A percentile compares a stretch with the other conserved stretches of the same genome.
Conservation (phyloP, 2,888 invertebrate species). For the Siphonodentalium dalli region DNA sequence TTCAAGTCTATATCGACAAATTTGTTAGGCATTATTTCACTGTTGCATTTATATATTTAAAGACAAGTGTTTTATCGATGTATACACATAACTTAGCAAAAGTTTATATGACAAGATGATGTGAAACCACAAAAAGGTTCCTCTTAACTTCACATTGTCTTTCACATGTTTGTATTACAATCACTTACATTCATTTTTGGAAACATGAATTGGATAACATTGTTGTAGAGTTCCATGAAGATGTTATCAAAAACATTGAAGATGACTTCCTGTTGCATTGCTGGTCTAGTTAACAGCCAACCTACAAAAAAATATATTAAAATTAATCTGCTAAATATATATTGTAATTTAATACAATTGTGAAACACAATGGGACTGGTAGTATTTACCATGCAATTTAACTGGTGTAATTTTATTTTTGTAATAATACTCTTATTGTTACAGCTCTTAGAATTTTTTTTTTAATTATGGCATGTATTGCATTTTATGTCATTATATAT, state of each 20-base stretch:
- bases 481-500: not conserved
- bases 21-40: too few species aligned
- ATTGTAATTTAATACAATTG: not conserved
- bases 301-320: slow-evolving; percentile 36
- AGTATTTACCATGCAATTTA: not conserved
- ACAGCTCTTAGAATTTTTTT: not conserved
- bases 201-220: slow-evolving; percentile 83
- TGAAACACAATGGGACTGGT: not conserved
- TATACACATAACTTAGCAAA: too few species aligned
- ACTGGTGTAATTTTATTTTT: not conserved
- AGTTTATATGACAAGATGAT: too few species aligned
- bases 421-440: too few species aligned
- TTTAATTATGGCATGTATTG: not conserved
- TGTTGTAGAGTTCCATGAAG: slow-evolving; percentile 77
- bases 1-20: too few species aligned
- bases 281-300: slow-evolving; percentile 65
- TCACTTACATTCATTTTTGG: slow-evolving; percentile 75
- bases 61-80: too few species aligned
- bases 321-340: not conserved
- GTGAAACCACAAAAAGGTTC: not conserved
- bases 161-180: not conserved
- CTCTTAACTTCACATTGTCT: not conserved
- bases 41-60: too few species aligned
- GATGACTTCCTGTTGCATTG: slow-evolving; percentile 72
- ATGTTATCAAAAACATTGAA: slow-evolving; percentile 76